Conservation (phyloP, 2,888 invertebrate genomes). For the Tribolium freemani region DNA sequence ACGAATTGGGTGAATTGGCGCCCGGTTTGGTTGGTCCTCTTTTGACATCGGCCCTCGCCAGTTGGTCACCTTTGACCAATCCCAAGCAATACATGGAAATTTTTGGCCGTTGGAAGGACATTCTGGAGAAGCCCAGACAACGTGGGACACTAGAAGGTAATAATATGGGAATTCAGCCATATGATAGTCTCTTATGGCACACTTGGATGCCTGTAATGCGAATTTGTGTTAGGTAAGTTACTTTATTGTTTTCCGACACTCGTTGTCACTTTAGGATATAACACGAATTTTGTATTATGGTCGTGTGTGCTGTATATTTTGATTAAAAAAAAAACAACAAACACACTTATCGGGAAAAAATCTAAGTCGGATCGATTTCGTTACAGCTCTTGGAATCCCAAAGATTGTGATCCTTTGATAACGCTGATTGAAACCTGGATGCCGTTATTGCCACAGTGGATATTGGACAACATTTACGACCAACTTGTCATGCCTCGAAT, state of each 20-base stretch:
- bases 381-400: slow-evolving; percentile 84
- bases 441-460: slow-evolving; percentile 85
- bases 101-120: slow-evolving; percentile 79
- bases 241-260: slow-evolving; percentile 46
- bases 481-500: slow-evolving; percentile 85
- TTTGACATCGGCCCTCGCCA: slow-evolving; percentile 79
- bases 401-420: slow-evolving; percentile 83
- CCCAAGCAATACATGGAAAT: slow-evolving; percentile 77
- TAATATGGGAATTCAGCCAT: slow-evolving; percentile 75
- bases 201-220: slow-evolving; percentile 90
- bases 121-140: slow-evolving; percentile 68
- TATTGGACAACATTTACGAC: slow-evolving; percentile 85
- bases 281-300: slow-evolving; percentile 31
- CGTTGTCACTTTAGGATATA: slow-evolving; percentile 25
- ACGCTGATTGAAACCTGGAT: slow-evolving; percentile 86
- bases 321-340: neutral
- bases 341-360: neutral
- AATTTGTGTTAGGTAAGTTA: slow-evolving; percentile 78
- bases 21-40: slow-evolving; percentile 88
- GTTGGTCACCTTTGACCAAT: slow-evolving; percentile 84
- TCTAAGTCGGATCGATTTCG: slow-evolving; percentile 41
- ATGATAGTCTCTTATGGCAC: slow-evolving; percentile 90
- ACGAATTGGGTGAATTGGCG: slow-evolving; percentile 86
- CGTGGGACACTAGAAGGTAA: slow-evolving; percentile 68
- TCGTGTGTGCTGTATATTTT: slow-evolving; percentile 23